These are phyloP conservation scores for Torymus tubicola DNA, from an alignment of 2,888 invertebrate genomes.

Conservation along the genomic window DNA sequence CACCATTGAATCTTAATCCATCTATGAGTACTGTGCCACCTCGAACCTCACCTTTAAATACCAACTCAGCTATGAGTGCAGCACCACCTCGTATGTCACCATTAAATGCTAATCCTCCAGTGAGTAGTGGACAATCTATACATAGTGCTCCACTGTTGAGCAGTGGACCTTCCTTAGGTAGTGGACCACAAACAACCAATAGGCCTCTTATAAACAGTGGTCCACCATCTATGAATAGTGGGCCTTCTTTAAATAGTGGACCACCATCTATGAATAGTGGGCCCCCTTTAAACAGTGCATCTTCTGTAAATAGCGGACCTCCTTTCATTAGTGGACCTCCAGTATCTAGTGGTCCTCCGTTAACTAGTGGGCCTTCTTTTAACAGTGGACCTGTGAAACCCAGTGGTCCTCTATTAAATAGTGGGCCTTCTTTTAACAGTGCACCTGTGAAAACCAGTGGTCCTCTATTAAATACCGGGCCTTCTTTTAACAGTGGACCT, in stretches of 20 bases:
- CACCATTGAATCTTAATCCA: not conserved
- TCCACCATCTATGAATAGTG: constrained; percentile 9
- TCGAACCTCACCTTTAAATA: not conserved
- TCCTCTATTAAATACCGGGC: not conserved
- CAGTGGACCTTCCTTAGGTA: not conserved
- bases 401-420: too few species aligned
- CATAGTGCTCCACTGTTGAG: not conserved
- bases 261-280: constrained; percentile 7
- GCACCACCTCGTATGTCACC: too few species aligned
- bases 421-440: not conserved
- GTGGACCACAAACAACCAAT: not conserved
- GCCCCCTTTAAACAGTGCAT: not conserved
- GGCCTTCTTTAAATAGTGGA: not conserved
- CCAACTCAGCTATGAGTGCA: not conserved
- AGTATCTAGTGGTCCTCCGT: too few species aligned
- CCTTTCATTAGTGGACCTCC: not conserved
- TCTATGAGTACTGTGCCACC: constrained; percentile 6
- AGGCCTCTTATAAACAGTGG: constrained; percentile 8
- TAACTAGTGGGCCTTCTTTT: not conserved
- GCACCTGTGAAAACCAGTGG: constrained; percentile 8
- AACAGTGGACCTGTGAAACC: too few species aligned
- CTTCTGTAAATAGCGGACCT: constrained; percentile 2
- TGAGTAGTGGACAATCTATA: not conserved
- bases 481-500: constrained; percentile 1
- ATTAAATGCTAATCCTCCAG: too few species aligned